Conservation (phyloP, 2,888 invertebrate species). For the Apamea crenata region DNA sequence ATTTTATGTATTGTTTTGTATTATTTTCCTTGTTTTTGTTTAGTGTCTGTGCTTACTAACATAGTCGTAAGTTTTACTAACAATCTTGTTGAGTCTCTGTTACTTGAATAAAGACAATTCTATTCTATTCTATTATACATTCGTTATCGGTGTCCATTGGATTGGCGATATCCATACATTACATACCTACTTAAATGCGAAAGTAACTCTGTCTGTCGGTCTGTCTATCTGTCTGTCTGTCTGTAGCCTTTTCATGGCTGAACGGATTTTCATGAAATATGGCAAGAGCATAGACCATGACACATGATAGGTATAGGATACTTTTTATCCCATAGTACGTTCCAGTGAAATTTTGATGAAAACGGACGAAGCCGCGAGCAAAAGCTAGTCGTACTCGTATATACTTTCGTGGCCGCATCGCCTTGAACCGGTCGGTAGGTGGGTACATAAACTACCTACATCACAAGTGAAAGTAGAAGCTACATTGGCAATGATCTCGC, state of each 20-base stretch:
- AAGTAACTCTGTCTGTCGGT: neutral
- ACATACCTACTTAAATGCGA: neutral
- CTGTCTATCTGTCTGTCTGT: neutral
- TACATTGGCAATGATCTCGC: slow-evolving; percentile 53
- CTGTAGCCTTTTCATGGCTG: neutral
- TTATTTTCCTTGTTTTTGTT: too few relatives aligned
- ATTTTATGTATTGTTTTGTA: too few relatives aligned
- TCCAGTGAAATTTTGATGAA: too few relatives aligned
- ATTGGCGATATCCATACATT: neutral
- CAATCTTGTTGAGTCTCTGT: too few relatives aligned
- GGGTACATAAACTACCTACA: neutral
- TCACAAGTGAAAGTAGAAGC: slow-evolving; percentile 55
- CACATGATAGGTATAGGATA: too few relatives aligned
- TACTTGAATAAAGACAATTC: too few relatives aligned
- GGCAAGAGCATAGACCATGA: neutral
- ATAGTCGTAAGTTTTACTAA: too few relatives aligned
- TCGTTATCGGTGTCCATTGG: neutral
- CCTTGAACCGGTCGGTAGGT: slow-evolving; percentile 23
- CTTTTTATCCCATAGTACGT: neutral
- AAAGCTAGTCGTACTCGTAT: too few relatives aligned
- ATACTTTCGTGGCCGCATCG: neutral
- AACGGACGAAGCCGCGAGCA: neutral
- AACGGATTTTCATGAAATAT: neutral
- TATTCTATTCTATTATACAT: neutral
- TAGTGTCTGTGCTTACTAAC: too few relatives aligned